phyloP scores from a whole-genome alignment of 2,888 invertebrate genomes.

The Coleophora deauratella region DNA sequence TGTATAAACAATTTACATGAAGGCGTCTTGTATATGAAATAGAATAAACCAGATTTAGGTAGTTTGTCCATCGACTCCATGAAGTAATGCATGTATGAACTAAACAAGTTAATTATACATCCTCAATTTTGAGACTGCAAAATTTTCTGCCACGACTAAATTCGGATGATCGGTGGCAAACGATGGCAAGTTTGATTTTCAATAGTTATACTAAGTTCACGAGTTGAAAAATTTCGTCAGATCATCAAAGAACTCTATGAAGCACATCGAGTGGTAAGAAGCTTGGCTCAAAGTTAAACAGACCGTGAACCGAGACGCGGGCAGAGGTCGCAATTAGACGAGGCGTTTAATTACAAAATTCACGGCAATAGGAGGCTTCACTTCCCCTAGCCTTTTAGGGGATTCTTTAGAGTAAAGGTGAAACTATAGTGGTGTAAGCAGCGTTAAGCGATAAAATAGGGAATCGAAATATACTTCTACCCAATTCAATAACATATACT shows the following conservation, averaged over 20 bases:
- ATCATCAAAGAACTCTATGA: slow-evolving; percentile 13
- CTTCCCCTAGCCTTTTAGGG: slow-evolving; percentile 58
- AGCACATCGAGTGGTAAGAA: slow-evolving; percentile 12
- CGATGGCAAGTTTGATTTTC: no score
- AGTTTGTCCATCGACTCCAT: no score
- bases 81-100: no score
- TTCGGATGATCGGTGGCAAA: no score
- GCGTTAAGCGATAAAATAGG: background rate
- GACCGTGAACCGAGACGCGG: slow-evolving; percentile 41
- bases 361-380: slow-evolving; percentile 64
- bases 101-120: no score
- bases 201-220: no score
- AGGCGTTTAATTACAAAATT: slow-evolving; percentile 70
- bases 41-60: no score
- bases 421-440: slow-evolving; percentile 5
- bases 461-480: slow-evolving; percentile 1
- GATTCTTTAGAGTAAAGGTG: slow-evolving; percentile 38
- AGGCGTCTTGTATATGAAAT: no score
- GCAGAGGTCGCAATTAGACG: slow-evolving; percentile 66
- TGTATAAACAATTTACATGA: background rate
- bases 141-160: no score
- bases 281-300: slow-evolving; percentile 36
- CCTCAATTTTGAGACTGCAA: no score
- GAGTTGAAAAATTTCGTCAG: background rate
- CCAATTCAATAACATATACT: no score